Evolutionary conservation across 1,140 invertebrate genomes (phyloP).

Genomic region (Ladona fulva): DNA sequence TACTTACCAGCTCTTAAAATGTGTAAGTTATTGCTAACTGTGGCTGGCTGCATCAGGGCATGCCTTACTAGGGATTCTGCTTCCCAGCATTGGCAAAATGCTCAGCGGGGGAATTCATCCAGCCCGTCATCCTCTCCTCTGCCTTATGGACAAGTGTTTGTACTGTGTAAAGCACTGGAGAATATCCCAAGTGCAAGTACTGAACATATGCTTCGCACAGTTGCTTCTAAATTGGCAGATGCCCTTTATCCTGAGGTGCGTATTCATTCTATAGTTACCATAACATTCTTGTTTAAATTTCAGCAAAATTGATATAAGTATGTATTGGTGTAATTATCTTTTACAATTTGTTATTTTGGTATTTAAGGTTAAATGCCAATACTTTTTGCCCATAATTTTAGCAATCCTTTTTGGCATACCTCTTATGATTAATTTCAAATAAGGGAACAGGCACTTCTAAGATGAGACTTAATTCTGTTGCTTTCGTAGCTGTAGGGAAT

Average conservation of each 20-base stretch:
- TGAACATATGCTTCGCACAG: constrained; percentile 58
- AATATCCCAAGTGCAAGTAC: constrained; percentile 52
- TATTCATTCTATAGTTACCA: too few species aligned
- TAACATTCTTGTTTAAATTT: too few species aligned
- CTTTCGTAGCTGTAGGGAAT: too few species aligned
- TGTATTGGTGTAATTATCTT: too few species aligned
- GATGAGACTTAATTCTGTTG: too few species aligned
- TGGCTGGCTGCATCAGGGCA: constrained; percentile 39
- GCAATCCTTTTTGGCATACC: too few species aligned
- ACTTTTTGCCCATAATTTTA: too few species aligned
- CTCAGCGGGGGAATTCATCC: neutral
- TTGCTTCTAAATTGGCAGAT: constrained; percentile 66
- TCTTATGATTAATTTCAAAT: too few species aligned
- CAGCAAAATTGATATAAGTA: too few species aligned
- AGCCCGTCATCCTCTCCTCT: neutral
- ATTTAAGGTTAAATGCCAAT: too few species aligned
- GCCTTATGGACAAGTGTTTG: constrained; percentile 34
- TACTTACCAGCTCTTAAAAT: constrained; percentile 82
- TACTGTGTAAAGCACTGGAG: constrained; percentile 60
- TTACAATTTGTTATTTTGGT: too few species aligned
- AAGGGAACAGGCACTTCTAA: too few species aligned
- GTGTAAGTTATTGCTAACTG: constrained; percentile 78
- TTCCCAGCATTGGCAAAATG: neutral
- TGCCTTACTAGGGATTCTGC: neutral
- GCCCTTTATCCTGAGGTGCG: constrained; percentile 49